Conservation (phyloP, 2,113 vertebrate species). For the Antigone vipio region DNA sequence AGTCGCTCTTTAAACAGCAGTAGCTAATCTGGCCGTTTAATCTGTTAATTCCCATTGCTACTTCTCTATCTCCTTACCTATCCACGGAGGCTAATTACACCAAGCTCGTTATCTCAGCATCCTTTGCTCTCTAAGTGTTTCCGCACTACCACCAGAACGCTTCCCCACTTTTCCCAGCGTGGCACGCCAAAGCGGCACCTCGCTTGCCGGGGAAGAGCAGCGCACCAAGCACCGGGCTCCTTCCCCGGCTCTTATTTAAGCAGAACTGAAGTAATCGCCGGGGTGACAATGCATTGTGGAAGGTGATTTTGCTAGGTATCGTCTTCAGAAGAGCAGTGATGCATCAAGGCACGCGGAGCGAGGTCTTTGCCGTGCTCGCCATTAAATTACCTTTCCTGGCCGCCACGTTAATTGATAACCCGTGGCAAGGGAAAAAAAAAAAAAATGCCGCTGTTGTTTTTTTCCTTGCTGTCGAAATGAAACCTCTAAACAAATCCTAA, state of each 20-base stretch:
- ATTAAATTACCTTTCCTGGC: background rate
- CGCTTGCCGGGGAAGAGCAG: rapidly evolving
- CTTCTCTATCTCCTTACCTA: background rate
- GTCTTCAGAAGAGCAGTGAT: background rate
- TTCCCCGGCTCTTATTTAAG: background rate
- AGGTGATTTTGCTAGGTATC: background rate
- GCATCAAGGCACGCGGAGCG: background rate
- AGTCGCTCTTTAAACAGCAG: background rate
- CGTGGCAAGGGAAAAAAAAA: background rate
- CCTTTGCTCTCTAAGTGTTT: background rate
- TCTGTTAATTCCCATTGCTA: background rate
- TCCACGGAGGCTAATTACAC: background rate
- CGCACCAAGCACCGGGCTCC: background rate
- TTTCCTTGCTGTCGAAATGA: background rate
- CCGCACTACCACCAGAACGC: rapidly evolving
- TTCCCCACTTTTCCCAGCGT: rapidly evolving
- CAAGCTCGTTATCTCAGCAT: background rate
- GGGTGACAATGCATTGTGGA: background rate
- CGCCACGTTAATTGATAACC: background rate
- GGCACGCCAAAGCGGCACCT: background rate
- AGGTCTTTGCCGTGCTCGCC: background rate
- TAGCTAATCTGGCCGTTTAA: background rate
- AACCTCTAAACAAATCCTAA: background rate
- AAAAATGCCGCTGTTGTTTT: background rate
- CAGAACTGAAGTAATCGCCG: background rate